Base-by-base conservation (phyloP, 2,797 vertebrate genomes). In the Tinamus major region DNA sequence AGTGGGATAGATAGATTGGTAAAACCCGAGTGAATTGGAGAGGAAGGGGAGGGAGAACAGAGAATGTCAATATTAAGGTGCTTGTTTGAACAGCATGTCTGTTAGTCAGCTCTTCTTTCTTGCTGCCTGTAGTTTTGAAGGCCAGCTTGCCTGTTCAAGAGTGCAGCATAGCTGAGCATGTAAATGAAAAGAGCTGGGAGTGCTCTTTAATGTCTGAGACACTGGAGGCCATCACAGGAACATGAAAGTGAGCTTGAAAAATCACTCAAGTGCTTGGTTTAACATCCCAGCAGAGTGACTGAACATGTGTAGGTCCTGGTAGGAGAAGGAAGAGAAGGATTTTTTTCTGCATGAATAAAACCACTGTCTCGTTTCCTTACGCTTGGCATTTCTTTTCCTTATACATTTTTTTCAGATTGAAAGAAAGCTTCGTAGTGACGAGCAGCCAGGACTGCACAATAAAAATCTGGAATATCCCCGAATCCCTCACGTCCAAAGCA, bases 381-480 rank as follows among this genome's bases (percentile, higher is more conserved):
- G 9, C 35, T 58, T 18, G 23, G 10, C 8, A 1, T 3, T 56
- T 84, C 51, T 23, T 0, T 31, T 44, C 24, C 41, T 51, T 49
- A 12, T 59, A 20, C 62, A 7, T 10, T 58, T 35, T n/a, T 12
- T 10, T 15, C 84, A 98, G 98, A 55, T 64, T 98, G 93, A 99
- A 99, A 94, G 98, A 98, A 20, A 97, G 95, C n/a, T 99, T 99
- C 29, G 13, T 99, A 58, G 98, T 98, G 33, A 99, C 98, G 0
- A 99, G 99, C 84, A 99, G 99, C 96, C 99, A 99, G 97, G 99
- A 99, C 97, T 99, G 98, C 44, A 99, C 99, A 0, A 95, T 99
- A 69, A 99, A 99, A 96, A 95, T 99, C 51, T 99, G 99, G 99
- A 97, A 98, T 42, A 97, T 99, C 26, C 98, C 99, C 0, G 97